Evolutionary conservation across 1,140 invertebrate species (phyloP), one percentile per base, ranked within the genome.

Genomic region (Orussus abietinus): DNA sequence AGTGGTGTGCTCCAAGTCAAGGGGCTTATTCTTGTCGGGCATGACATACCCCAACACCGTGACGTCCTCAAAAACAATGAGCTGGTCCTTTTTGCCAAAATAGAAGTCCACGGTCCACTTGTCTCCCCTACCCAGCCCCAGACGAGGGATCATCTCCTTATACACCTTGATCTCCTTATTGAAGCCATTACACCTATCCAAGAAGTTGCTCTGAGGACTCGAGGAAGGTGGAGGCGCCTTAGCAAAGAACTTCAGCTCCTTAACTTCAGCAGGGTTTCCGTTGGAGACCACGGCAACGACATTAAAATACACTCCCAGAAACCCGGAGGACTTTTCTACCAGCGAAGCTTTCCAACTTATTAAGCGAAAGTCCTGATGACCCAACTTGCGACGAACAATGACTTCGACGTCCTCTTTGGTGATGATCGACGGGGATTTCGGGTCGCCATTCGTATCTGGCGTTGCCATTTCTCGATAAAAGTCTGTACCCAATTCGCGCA

Each of bases 121-220:
- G 10, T 43, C 31, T 17, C 45, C 37, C 14, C 57, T 47, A 0
- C 49, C 42, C 15, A 47, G 39, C 5, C 62, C 42, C 6, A 72
- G 40, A 17, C 52, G 41, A 4, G 62, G 62, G 3, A 75, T 32
- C 1, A 75, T 42, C 14, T 62, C 48, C 32, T 56, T 39, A 40
- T 73, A 76, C 7, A 75, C 51, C 1, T 50, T 42, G 5, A 67
- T 62, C 51, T 76, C 74, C 32, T 73, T 72, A 28, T 64, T 55
- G 38, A 74, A 75, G 1, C 64, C 63, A 0, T 69, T 60, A 26
- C 66, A 60, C 11, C 59, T 42, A 38, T 66, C 59, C 0, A 74
- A 15, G 42, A 72, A 73, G 4, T 69, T 51, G 44, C 57, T 62
- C 22, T 57, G 53, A 0, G 48, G 49, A 0, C 34, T 55, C 43